phyloP scores from a whole-genome alignment of 2,888 invertebrate genomes.

The Caenorhabditis zanzibari region DNA sequence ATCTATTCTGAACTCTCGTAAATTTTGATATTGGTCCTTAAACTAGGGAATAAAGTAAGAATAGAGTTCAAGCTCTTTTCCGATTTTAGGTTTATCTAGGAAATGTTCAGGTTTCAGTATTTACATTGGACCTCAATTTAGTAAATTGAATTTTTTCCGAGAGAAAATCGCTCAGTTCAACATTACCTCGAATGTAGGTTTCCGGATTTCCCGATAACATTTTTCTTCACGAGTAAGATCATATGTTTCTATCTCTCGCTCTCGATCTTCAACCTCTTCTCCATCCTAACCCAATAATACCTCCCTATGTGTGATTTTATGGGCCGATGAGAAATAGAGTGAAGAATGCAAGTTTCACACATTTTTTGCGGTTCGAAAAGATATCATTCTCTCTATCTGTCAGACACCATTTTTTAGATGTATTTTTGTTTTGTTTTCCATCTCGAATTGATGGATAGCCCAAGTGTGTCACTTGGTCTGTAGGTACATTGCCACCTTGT shows the following conservation, averaged over 20 bases:
- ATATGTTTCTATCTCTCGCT: slow-evolving; percentile 30
- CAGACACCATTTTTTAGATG: background rate
- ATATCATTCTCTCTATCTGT: background rate
- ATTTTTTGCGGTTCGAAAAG: slow-evolving; percentile 20
- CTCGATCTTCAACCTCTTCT: background rate
- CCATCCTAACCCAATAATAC: slow-evolving; percentile 30
- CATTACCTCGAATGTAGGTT: background rate
- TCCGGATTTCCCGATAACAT: slow-evolving; percentile 14
- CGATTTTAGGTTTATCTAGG: no score
- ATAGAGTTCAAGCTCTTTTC: no score
- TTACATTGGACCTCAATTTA: no score
- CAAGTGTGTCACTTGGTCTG: background rate
- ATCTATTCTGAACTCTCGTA: slow-evolving; percentile 7
- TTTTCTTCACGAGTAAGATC: slow-evolving; percentile 6
- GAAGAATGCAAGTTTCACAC: slow-evolving; percentile 32
- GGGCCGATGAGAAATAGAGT: slow-evolving; percentile 31
- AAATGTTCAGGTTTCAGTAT: no score
- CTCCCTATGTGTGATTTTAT: slow-evolving; percentile 44
- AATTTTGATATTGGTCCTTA: no score
- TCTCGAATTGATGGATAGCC: slow-evolving; percentile 48
- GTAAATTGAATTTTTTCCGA: no score
- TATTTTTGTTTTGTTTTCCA: slow-evolving; percentile 40
- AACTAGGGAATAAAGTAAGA: no score
- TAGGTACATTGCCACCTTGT: slow-evolving; percentile 47
- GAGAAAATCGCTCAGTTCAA: background rate